Evolutionary conservation across 1,140 invertebrate genomes (phyloP).

Genomic region (Drosophila willistoni): DNA sequence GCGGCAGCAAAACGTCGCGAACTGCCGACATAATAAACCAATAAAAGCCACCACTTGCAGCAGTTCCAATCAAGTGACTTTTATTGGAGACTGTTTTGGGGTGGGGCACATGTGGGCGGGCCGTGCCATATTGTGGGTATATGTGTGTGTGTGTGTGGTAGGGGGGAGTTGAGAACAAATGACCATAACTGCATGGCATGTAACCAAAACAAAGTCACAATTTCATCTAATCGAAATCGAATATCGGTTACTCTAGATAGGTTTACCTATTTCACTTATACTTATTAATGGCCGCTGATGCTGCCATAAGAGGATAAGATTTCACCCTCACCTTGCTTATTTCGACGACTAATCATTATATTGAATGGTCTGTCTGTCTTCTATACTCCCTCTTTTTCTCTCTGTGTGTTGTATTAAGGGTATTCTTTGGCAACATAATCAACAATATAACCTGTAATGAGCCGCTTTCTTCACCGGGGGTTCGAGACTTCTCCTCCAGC

Average conservation of each 20-base stretch:
- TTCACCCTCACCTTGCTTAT: not conserved
- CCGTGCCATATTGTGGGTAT: too few species aligned
- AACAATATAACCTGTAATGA: slow-evolving; percentile 70
- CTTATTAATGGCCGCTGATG: too few species aligned
- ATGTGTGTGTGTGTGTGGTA: too few species aligned
- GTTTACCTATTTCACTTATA: too few species aligned
- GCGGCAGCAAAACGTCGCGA: slow-evolving; percentile 28
- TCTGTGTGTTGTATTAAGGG: slow-evolving; percentile 24
- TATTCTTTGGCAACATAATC: slow-evolving; percentile 35
- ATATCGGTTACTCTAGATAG: not conserved
- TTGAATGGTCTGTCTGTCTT: not conserved
- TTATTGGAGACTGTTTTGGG: slow-evolving; percentile 54
- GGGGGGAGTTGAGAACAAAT: slow-evolving; percentile 51
- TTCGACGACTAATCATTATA: not conserved
- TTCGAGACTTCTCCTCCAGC: slow-evolving; percentile 16
- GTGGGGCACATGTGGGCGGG: slow-evolving; percentile 6
- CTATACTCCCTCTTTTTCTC: not conserved
- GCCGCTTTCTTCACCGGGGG: slow-evolving; percentile 72
- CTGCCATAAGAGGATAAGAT: not conserved
- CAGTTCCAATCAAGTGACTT: slow-evolving; percentile 80
- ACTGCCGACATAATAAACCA: slow-evolving; percentile 71
- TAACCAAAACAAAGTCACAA: slow-evolving; percentile 66
- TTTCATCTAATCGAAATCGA: not conserved
- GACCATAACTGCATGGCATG: slow-evolving; percentile 63
- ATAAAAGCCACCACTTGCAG: slow-evolving; percentile 75